Evolutionary conservation across 1,140 invertebrate species (phyloP), one percentile per base, ranked within the genome.

Genomic region (Sinella curviseta): DNA sequence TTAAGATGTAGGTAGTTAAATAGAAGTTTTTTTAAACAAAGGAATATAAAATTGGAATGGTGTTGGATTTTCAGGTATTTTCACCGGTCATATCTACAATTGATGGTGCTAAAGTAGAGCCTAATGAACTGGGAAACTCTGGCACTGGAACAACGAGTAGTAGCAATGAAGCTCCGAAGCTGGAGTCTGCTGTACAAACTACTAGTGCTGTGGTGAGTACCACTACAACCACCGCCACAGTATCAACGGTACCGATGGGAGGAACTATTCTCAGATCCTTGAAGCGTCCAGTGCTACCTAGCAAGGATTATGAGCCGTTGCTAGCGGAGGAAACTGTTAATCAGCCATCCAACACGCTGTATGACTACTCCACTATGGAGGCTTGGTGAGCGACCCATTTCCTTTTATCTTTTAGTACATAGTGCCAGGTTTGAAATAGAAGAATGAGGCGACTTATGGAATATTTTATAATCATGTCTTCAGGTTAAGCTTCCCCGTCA

Each of bases 401-500:
- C 4, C 33, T n/a, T n/a, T n/a, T n/a, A n/a, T n/a, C 48, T 54
- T 30, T 60, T 75, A 31, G 20, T 24, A 28, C 31, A 0, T 57
- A 2, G 26, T 16, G 12, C 60, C n/a, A n/a, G n/a, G n/a, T n/a
- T n/a, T n/a, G n/a, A n/a, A n/a, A n/a, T n/a, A n/a, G n/a, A n/a
- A n/a, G n/a, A n/a, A n/a, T n/a, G n/a, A n/a, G n/a, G n/a, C n/a
- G n/a, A n/a, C n/a, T n/a, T n/a, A n/a, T n/a, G n/a, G n/a, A n/a
- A n/a, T n/a, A 48, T 12, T 48, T 48, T 48, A 8, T 48, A 48
- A 48, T 65, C 24, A 16, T 74, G 31, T 83, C 70, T 85, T 4
- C 79, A 93, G 92, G 92, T 88, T 95, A 78, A 92, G 95, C 86
- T 93, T 95, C 89, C 94, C 94, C 0, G 93, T 95, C 36, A 97